Evolutionary conservation across 2,888 invertebrate genomes (phyloP), one percentile per base, ranked within the genome.

Genomic region (Catonia carolina): DNA sequence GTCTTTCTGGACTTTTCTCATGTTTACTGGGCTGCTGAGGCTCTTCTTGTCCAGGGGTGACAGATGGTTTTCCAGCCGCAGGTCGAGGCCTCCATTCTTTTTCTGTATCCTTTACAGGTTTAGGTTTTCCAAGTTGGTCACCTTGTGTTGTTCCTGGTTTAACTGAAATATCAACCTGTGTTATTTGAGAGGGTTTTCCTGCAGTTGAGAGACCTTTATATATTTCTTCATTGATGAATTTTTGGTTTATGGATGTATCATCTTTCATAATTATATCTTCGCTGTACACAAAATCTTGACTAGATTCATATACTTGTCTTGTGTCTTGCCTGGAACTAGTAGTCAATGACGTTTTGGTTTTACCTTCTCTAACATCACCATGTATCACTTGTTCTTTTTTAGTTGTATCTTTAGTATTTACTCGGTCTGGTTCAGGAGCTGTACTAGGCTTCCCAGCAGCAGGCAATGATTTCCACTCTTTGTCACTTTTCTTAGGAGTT

Each of bases 391-490:
- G 14, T 6, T 17, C 17, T 37, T 39, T 10, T 17, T 18, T 23
- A 2, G 10, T 41, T 5, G 15, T 39, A 4, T 33, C 27, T 20
- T 55, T 50, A 2, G 49, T 42, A 8, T 33, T 41, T 17, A 37
- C 12, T 10, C 18, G 17, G 7, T 47, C n/a, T 18, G 17, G 41
- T 1, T 41, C 50, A 4, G 36, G 41, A 15, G 55, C 41, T 39
- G 49, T 23, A 42, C 35, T 55, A 10, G 55, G 33, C n/a, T 20
- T 33, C 2, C 50, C 50, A 22, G 55, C 55, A 33, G 55, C 39
- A 20, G 48, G 49, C 31, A 6, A 1, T 7, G 42, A 22, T 20
- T 45, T 14, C 10, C 6, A 2, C 20, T 8, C 6, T 10, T 31
- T 55, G 8, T 31, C 42, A 6, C 37, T 48, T 12, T 31, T 7